phyloP scores from a whole-genome alignment of 2,113 vertebrate genomes.

The Raja brachyura region DNA sequence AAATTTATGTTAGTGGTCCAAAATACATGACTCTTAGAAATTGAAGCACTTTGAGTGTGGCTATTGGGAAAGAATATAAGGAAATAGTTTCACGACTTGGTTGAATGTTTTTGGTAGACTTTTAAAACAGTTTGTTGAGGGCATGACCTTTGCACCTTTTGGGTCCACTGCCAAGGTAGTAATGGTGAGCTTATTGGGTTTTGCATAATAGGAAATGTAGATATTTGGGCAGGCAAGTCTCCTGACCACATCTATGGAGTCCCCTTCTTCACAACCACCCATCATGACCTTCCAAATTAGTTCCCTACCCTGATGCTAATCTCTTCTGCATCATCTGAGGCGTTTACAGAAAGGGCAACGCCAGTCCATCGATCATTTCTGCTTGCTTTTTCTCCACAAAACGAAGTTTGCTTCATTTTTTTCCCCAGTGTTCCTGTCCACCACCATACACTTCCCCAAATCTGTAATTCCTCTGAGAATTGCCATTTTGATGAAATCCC shows the following conservation, averaged over 20 bases:
- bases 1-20: neutral
- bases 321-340: neutral
- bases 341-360: neutral
- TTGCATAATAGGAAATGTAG: neutral
- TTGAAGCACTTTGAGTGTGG: no score
- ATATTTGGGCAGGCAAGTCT: neutral
- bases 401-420: neutral
- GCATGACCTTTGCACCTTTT: neutral
- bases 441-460: no score
- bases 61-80: neutral
- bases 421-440: neutral
- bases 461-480: neutral
- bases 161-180: no score
- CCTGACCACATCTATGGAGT: neutral
- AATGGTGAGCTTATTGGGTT: neutral
- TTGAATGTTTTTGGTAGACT: neutral
- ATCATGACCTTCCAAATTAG: neutral
- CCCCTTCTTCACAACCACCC: no score
- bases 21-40: neutral
- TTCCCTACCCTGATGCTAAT: neutral
- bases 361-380: neutral
- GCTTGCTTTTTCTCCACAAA: no score
- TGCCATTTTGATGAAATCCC: neutral
- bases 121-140: neutral
- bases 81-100: neutral